Conservation (phyloP, 2,888 invertebrate genomes). For the Tridacna crocea region DNA sequence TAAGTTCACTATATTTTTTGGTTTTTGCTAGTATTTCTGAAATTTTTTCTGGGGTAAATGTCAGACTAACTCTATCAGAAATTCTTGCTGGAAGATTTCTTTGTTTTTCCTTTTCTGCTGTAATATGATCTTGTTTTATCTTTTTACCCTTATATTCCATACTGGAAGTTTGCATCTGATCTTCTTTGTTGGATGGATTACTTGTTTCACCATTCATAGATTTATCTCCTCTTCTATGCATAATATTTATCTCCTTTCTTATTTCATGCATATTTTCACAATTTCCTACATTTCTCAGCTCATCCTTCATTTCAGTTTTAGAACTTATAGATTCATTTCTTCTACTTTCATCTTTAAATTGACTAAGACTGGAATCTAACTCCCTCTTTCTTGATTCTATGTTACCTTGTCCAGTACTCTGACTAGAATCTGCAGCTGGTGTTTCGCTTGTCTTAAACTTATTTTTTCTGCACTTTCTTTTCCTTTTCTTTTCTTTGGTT, state of each 20-base stretch:
- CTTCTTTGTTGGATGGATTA: too few species aligned
- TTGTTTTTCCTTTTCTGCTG: neutral
- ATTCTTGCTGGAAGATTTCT: neutral
- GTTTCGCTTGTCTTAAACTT: slow-evolving; percentile 21
- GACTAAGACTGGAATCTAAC: too few species aligned
- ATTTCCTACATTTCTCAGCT: neutral
- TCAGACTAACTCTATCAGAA: neutral
- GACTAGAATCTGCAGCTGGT: neutral
- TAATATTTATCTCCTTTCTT: too few species aligned
- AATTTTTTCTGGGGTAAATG: slow-evolving; percentile 12
- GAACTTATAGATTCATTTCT: too few species aligned
- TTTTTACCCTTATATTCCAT: neutral
- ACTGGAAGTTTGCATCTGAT: too few species aligned
- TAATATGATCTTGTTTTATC: neutral
- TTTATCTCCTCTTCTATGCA: too few species aligned
- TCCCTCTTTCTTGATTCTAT: too few species aligned
- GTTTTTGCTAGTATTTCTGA: slow-evolving; percentile 6
- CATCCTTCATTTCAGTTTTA: too few species aligned
- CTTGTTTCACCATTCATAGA: too few species aligned
- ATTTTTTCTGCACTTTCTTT: slow-evolving; percentile 1
- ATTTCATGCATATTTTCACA: neutral
- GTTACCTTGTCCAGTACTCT: too few species aligned
- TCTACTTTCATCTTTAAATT: too few species aligned
- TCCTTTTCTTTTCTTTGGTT: neutral
- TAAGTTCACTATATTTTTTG: neutral